A percentile compares a stretch with the other conserved stretches of the same genome.
Evolutionary conservation across 2,888 invertebrate genomes (phyloP).

Genomic region (Amitus sp.): DNA sequence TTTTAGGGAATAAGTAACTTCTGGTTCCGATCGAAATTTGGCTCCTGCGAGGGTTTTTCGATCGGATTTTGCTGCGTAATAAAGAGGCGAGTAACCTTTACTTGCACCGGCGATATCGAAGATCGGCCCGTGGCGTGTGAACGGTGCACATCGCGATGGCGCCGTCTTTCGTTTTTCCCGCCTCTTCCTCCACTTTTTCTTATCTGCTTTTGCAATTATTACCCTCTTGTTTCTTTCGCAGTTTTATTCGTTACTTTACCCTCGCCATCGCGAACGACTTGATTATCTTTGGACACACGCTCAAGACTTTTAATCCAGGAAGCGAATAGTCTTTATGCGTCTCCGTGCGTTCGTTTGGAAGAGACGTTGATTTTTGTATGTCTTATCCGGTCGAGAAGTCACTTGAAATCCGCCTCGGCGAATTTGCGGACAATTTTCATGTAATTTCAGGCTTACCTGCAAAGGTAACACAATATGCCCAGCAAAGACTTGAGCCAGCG

Average conservation of each 20-base stretch:
- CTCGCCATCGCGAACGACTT: slow-evolving; percentile 11
- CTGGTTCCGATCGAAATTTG: too few relatives aligned
- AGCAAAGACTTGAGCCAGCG: slow-evolving; percentile 16
- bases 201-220: slow-evolving; percentile 28
- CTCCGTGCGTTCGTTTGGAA: background rate
- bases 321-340: too few relatives aligned
- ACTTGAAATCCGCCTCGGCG: background rate
- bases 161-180: slow-evolving; percentile 46
- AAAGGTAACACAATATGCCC: slow-evolving; percentile 18
- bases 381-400: too few relatives aligned
- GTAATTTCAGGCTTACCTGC: slow-evolving; percentile 12
- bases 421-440: slow-evolving; percentile 8
- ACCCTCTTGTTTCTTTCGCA: slow-evolving; percentile 14
- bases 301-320: too few relatives aligned
- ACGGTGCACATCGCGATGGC: slow-evolving; percentile 53
- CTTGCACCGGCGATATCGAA: slow-evolving; percentile 40
- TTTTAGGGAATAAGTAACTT: too few relatives aligned
- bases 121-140: slow-evolving; percentile 55
- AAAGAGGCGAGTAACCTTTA: slow-evolving; percentile 57
- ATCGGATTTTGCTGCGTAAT: too few relatives aligned
- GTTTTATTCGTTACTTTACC: background rate
- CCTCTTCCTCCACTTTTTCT: slow-evolving; percentile 32
- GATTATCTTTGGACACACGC: slow-evolving; percentile 13
- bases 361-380: too few relatives aligned
- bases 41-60: too few relatives aligned